Evolutionary conservation across 2,113 vertebrate species (phyloP), one percentile per base, ranked within the genome.

Genomic region (Engraulis encrasicolus): DNA sequence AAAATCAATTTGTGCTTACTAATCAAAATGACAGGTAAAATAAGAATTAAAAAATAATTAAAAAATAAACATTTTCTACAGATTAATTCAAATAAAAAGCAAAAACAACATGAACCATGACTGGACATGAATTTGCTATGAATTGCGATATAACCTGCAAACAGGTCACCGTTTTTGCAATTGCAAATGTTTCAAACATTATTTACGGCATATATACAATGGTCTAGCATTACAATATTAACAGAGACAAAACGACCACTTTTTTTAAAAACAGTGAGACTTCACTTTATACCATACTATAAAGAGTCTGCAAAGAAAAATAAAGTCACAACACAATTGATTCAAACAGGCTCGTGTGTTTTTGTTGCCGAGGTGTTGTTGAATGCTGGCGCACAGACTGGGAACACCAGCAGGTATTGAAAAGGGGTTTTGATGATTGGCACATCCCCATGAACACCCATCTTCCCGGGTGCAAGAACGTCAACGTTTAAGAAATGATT

Each of bases 151-250:
- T 82, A 86, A 86, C 81, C 74, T 74, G 83, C 82, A 86, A 48
- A 86, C 27, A 11, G 77, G 85, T 40, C 45, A 48, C 78, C 88
- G 81, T 87, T 81, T 87, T 82, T 74, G 84, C n/a, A 89, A 89
- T 89, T 91, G 86, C 84, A 91, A 90, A 87, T 79, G 81, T 85
- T n/a, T 84, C 58, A 66, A 31, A 79, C 61, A 84, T 83, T 58
- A 78, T 91, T 85, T 87, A 88, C 87, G 82, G 86, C 66, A 74
- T 89, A 90, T 90, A 90, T 92, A 94, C 91, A 94, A 89, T 54
- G 86, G 83, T 84, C 78, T 91, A 58, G 84, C 86, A 86, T 88
- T 82, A 91, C 86, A 86, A 91, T 78, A 87, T 89, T 85, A 82
- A 91, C 88, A 89, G 89, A 88, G 81, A 74, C 91, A 80, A 90